These are phyloP conservation scores for Pangasius sanitwongsei DNA, from an alignment of 2,797 vertebrate genomes.

Conservation along the genomic window DNA sequence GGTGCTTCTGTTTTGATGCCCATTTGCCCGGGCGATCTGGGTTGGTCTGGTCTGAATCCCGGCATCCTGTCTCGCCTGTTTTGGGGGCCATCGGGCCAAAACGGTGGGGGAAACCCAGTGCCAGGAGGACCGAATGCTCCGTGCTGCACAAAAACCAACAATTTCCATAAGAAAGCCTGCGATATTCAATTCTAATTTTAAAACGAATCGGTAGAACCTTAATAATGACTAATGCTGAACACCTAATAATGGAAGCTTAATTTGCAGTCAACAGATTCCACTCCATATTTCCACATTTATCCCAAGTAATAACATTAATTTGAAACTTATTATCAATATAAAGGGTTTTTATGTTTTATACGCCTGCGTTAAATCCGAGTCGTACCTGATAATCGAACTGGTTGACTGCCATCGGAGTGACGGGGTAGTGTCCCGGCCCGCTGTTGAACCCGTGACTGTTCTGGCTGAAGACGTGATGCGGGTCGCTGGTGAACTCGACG, in stretches of 20 bases:
- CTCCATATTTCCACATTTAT: neutral
- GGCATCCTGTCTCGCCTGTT: slow-evolving; percentile 91
- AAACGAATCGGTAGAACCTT: neutral
- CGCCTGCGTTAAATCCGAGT: slow-evolving; percentile 59
- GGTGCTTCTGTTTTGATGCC: slow-evolving; percentile 91
- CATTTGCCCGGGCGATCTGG: slow-evolving; percentile 90
- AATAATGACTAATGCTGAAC: neutral
- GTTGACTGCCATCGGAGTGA: slow-evolving; percentile 91
- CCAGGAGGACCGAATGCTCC: slow-evolving; percentile 91
- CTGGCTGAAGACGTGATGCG: slow-evolving; percentile 94
- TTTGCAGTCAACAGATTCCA: neutral
- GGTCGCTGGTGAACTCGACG: slow-evolving; percentile 91
- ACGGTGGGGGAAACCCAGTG: slow-evolving; percentile 89
- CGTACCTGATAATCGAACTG: slow-evolving; percentile 99
- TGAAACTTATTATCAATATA: neutral
- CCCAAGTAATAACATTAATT: neutral
- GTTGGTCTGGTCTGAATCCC: slow-evolving; percentile 86
- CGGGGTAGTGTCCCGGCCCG: slow-evolving; percentile 96
- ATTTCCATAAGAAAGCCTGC: neutral
- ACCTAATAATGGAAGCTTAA: neutral
- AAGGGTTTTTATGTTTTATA: neutral
- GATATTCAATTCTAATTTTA: neutral
- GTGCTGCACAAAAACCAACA: slow-evolving; percentile 80
- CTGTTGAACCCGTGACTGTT: slow-evolving; percentile 98
- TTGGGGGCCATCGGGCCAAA: slow-evolving; percentile 95